Conservation (phyloP, 2,797 vertebrate genomes). For the Capromys pilorides region DNA sequence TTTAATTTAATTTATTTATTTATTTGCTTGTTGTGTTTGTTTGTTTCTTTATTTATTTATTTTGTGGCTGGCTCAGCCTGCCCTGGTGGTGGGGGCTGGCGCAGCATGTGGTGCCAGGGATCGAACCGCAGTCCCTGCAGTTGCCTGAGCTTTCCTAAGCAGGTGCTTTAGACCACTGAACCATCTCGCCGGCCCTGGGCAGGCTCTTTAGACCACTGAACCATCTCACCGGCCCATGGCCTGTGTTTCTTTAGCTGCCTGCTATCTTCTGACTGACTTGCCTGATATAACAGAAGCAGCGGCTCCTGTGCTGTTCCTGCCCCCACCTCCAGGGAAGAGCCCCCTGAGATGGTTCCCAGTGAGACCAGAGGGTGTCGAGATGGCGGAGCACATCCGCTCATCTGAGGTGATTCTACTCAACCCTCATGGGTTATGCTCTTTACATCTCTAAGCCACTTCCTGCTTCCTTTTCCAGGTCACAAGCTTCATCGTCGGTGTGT, state of each 20-base stretch:
- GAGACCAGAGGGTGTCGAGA: not conserved
- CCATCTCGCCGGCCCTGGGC: too few relatives aligned
- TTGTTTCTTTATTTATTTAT: too few relatives aligned
- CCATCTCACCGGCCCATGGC: too few relatives aligned
- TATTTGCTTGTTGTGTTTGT: too few relatives aligned
- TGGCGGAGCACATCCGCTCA: not conserved
- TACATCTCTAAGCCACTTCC: constrained; percentile 61
- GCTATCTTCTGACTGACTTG: not conserved
- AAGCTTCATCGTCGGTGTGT: constrained; percentile 31
- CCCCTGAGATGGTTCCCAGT: not conserved
- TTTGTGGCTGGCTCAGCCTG: too few relatives aligned
- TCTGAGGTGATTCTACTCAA: not conserved
- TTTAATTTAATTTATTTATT: too few relatives aligned
- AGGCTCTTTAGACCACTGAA: too few relatives aligned
- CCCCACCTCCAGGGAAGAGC: not conserved
- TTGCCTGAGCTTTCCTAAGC: too few relatives aligned
- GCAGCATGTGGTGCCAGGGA: too few relatives aligned
- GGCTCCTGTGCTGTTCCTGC: accelerated
- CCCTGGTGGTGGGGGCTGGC: too few relatives aligned
- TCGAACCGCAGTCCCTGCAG: too few relatives aligned
- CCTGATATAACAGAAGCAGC: not conserved
- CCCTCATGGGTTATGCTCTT: not conserved
- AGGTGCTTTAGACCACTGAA: too few relatives aligned
- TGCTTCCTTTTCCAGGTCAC: constrained; percentile 60
- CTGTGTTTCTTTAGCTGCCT: not conserved